Base-by-base conservation (phyloP, 1,140 invertebrate genomes). In the Diachasma alloeum region DNA sequence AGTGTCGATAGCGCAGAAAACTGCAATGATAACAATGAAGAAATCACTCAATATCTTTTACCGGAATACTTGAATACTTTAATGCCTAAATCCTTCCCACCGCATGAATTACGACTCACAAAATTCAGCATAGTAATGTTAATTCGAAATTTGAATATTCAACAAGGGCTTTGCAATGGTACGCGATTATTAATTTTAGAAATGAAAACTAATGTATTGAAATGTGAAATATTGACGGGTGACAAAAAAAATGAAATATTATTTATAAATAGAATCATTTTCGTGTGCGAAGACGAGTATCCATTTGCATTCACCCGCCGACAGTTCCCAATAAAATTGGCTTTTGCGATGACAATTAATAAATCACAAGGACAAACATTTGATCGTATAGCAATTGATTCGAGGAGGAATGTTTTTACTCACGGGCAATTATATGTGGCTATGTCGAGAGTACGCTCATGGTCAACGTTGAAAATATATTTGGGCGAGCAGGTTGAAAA, bases 361-460 rank as follows among this genome's bases (percentile, higher is more conserved):
- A n/a, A n/a, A n/a, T n/a, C n/a, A 72, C 72, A 74, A 63, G 85
- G 85, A n/a, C 84, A 84, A 77, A 82, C 83, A 53, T 79, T 84
- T 77, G 74, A 83, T n/a, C 11, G 69, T 13, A 59, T 78, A 72
- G 87, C 86, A 9, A 22, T 90, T 24, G 59, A 85, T 80, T 83
- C 87, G 37, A 44, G 77, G 75, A 79, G 74, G 59, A 76, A 79
- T 69, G 81, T 81, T 67, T 87, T 87, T 71, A 80, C 82, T 37
- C 85, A 87, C 81, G 84, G 85, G 1, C 74, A 76, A 39, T n/a
- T n/a, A n/a, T n/a, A n/a, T n/a, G n/a, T n/a, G n/a, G n/a, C n/a
- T n/a, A n/a, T n/a, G n/a, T n/a, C 74, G 46, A 76, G 74, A 76
- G 63, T 70, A 17, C 26, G 74, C 53, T 76, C 74, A 48, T 6